Percentiles rank a stretch among this genome's conserved stretches.
phyloP scores from a whole-genome alignment of 2,113 vertebrate genomes.

The Lanius ludovicianus region DNA sequence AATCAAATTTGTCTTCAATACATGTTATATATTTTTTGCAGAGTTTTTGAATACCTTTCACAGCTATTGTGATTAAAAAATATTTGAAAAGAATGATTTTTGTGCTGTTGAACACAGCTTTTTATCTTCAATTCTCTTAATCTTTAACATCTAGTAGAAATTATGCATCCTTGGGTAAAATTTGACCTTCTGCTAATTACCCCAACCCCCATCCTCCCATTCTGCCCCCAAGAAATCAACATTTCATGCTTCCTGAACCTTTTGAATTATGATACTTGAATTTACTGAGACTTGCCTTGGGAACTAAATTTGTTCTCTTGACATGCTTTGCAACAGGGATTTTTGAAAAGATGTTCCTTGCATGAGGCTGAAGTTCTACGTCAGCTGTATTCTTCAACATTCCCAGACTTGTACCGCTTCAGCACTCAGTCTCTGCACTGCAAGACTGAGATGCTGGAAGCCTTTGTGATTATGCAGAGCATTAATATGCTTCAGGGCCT shows the following conservation, averaged over 20 bases:
- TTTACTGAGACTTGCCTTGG: background rate
- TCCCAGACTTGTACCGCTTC: constrained; percentile 84
- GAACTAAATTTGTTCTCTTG: background rate
- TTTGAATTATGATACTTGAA: background rate
- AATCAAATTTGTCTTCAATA: background rate
- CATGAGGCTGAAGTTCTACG: constrained; percentile 84
- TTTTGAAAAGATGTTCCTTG: constrained; percentile 81
- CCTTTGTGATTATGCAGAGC: constrained; percentile 91
- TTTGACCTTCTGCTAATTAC: background rate
- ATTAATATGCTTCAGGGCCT: constrained; percentile 92
- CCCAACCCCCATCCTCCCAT: accelerated
- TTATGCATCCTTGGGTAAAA: background rate
- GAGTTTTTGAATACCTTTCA: background rate
- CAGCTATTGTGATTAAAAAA: background rate
- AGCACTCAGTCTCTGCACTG: constrained; percentile 83
- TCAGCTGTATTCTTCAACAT: constrained; percentile 83
- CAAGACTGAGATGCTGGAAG: constrained; percentile 90
- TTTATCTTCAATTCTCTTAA: background rate
- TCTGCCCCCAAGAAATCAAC: background rate
- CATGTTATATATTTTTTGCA: background rate
- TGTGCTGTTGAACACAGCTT: background rate
- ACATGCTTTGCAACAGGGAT: constrained; percentile 73
- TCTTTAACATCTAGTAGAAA: background rate
- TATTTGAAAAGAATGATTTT: background rate
- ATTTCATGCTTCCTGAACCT: background rate